phyloP scores from a whole-genome alignment of 1,140 invertebrate species.

The Aphis craccivora region DNA sequence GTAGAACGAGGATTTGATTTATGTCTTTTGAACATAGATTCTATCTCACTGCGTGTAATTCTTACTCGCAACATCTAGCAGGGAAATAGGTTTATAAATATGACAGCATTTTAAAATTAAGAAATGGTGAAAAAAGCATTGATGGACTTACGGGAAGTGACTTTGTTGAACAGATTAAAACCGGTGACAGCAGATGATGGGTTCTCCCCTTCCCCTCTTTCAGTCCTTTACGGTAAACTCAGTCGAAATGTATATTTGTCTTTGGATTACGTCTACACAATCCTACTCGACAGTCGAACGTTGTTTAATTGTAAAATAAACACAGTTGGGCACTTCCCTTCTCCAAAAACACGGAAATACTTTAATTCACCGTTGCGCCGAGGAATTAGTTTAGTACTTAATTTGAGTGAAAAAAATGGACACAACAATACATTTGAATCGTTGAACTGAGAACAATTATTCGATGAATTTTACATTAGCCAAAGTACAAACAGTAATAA shows the following conservation, averaged over 20 bases:
- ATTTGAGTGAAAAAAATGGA: slow-evolving; percentile 14
- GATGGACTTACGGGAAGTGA: slow-evolving; percentile 10
- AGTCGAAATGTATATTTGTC: background rate
- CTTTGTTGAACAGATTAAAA: background rate
- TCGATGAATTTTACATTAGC: background rate
- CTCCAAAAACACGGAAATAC: background rate
- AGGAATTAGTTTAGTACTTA: slow-evolving; percentile 12
- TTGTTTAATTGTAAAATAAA: slow-evolving; percentile 47
- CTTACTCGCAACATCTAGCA: background rate
- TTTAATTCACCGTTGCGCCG: background rate
- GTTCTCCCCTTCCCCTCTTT: background rate
- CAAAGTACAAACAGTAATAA: background rate
- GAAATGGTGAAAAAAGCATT: background rate
- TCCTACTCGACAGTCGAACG: slow-evolving; percentile 30
- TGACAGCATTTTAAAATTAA: slow-evolving; percentile 12
- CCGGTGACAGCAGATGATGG: background rate
- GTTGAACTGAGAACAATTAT: slow-evolving; percentile 14
- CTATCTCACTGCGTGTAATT: background rate
- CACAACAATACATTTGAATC: background rate
- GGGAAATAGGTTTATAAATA: background rate
- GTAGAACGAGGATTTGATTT: slow-evolving; percentile 36
- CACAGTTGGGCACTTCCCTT: background rate
- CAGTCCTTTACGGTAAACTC: background rate
- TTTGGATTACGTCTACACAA: slow-evolving; percentile 23
- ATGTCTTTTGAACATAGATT: slow-evolving; percentile 2